Percentiles rank a stretch among this genome's conserved stretches.
phyloP scores from a whole-genome alignment of 2,888 invertebrate genomes.

The Pelosia muscerda region DNA sequence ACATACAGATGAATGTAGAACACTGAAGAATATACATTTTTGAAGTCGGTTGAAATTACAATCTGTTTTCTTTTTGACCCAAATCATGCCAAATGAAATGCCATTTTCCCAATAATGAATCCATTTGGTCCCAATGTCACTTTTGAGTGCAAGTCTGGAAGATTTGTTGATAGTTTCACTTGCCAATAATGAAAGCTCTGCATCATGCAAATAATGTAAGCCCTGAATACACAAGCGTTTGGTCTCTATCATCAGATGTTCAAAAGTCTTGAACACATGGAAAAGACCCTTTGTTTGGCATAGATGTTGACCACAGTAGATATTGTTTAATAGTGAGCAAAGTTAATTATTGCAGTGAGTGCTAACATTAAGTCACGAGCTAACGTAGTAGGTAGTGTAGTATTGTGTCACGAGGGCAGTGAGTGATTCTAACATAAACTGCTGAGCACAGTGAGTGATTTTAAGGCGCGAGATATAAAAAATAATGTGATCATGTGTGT shows the following conservation, averaged over 20 bases:
- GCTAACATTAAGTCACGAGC: not conserved
- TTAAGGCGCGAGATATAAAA: not conserved
- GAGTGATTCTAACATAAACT: not conserved
- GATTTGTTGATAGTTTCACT: slow-evolving; percentile 43
- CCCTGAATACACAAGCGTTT: slow-evolving; percentile 41
- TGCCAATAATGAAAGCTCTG: slow-evolving; percentile 46
- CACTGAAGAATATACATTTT: not conserved
- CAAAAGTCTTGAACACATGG: slow-evolving; percentile 42
- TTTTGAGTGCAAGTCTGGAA: slow-evolving; percentile 45
- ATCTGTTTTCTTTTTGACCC: slow-evolving; percentile 54
- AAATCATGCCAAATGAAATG: slow-evolving; percentile 41
- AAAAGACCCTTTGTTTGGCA: slow-evolving; percentile 39
- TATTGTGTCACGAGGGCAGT: too few relatives aligned
- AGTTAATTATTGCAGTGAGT: not conserved
- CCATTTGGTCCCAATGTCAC: slow-evolving; percentile 48
- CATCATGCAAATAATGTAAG: slow-evolving; percentile 53
- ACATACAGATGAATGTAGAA: slow-evolving; percentile 50
- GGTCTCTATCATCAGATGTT: slow-evolving; percentile 47
- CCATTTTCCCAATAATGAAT: slow-evolving; percentile 51
- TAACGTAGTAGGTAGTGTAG: not conserved
- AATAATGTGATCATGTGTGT: not conserved
- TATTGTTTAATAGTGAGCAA: not conserved
- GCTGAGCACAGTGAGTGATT: not conserved
- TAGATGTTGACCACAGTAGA: slow-evolving; percentile 41
- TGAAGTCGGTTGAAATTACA: slow-evolving; percentile 39